Percentiles rank a stretch among this genome's conserved stretches.
phyloP scores from a whole-genome alignment of 2,113 vertebrate genomes.

The Pteropus alecto region DNA sequence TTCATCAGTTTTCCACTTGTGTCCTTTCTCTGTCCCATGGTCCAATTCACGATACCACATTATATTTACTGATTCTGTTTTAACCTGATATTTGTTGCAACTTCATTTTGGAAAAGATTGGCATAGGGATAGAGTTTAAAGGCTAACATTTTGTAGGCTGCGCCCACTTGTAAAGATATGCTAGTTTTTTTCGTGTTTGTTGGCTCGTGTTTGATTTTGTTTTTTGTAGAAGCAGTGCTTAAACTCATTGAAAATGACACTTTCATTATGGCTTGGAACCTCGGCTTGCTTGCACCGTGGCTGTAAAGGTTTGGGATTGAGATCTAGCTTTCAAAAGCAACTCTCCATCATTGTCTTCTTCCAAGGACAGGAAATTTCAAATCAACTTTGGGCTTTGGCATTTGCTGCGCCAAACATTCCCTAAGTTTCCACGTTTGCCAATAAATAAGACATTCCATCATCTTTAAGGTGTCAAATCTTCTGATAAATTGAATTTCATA shows the following conservation, averaged over 20 bases:
- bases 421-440: slow-evolving; percentile 73
- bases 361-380: slow-evolving; percentile 67
- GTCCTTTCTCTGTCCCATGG: neutral
- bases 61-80: neutral
- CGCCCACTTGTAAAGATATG: neutral
- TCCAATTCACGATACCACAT: neutral
- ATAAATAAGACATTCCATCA: slow-evolving; percentile 81
- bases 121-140: neutral
- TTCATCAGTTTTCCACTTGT: neutral
- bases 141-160: neutral
- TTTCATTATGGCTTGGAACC: neutral
- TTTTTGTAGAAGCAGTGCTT: neutral
- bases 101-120: neutral
- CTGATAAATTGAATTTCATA: slow-evolving; percentile 80
- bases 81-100: neutral
- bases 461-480: slow-evolving; percentile 80
- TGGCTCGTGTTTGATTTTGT: neutral
- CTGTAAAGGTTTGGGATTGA: slow-evolving; percentile 1
- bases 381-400: slow-evolving; percentile 63
- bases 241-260: neutral
- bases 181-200: neutral
- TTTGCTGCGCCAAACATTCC: slow-evolving; percentile 68
- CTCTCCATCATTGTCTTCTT: slow-evolving; percentile 47
- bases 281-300: neutral
- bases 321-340: slow-evolving; percentile 35